Evolutionary conservation across 2,113 vertebrate genomes (phyloP), one percentile per base, ranked within the genome.

Genomic region (Colistium nudipinnis): DNA sequence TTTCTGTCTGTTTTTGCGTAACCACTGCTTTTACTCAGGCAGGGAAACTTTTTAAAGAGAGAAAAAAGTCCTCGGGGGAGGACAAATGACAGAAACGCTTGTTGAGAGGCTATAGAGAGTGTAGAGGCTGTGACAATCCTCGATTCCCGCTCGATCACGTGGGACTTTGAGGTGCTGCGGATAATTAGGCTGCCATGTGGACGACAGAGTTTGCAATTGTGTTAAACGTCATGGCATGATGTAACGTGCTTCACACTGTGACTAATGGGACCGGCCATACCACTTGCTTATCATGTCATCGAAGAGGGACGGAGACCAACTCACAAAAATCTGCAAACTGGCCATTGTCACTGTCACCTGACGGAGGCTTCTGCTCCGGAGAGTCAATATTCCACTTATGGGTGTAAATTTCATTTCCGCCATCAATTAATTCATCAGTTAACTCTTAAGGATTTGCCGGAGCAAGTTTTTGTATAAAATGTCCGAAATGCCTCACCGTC

Each of bases 331-430:
- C 24, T 55, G 28, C 33, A 30, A 25, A 28, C 31, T 67, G 27
- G 13, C 16, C 28, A 70, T 22, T 24, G 38, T 25, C 19, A 39
- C 0, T 33, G 31, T 76, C 62, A 79, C 76, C 69, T 80, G 76
- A 71, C 25, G 25, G 24, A 67, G 39, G 20, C 52, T 43, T 49
- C 41, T 56, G 53, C 41, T 57, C 28, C 8, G 28, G 22, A 69
- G 22, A 56, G 11, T 7, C 47, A 48, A 19, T 22, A 8, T 62
- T 57, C 55, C 38, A 24, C 13, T 19, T 33, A 13, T 16, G 31
- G 56, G 39, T n/a, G 22, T 74, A 19, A 11, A 31, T 62, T 57
- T 7, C 3, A n/a, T 43, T 43, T 43, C 7, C 13, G 17, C 31
- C 14, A 45, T 19, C 0, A 6, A 17, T 17, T 0, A 6, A 17